phyloP scores from a whole-genome alignment of 2,113 vertebrate genomes.

The Pterocles orientalis region DNA sequence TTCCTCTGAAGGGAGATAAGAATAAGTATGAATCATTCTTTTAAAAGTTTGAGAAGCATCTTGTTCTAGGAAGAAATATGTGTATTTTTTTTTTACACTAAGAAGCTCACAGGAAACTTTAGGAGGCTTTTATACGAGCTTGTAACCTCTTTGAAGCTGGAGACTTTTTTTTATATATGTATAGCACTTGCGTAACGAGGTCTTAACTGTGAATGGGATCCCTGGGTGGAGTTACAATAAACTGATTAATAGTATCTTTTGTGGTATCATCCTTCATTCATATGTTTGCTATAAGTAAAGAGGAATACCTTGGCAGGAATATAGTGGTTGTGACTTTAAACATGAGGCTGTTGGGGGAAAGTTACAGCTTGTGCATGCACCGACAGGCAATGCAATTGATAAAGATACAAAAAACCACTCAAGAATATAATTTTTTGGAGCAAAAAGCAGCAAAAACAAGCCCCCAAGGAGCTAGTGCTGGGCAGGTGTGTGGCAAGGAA shows the following conservation, averaged over 20 bases:
- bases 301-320: background rate
- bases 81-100: background rate
- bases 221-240: constrained; percentile 30
- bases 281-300: background rate
- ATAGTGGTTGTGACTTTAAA: background rate
- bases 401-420: background rate
- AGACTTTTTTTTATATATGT: background rate
- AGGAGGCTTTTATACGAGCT: background rate
- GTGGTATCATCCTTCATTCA: constrained; percentile 11
- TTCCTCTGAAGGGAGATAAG: constrained; percentile 10
- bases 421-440: background rate
- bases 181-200: background rate
- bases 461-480: background rate
- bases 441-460: background rate
- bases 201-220: constrained; percentile 11
- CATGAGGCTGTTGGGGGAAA: background rate
- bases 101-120: background rate
- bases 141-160: background rate
- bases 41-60: background rate
- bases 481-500: background rate
- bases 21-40: constrained; percentile 6
- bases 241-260: constrained; percentile 44
- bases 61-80: background rate
- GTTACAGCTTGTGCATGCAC: fast-evolving
- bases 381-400: background rate